A percentile compares a stretch with the other conserved stretches of the same genome.
phyloP scores from a whole-genome alignment of 2,797 vertebrate species.

The Paedocypris micromegethes region DNA sequence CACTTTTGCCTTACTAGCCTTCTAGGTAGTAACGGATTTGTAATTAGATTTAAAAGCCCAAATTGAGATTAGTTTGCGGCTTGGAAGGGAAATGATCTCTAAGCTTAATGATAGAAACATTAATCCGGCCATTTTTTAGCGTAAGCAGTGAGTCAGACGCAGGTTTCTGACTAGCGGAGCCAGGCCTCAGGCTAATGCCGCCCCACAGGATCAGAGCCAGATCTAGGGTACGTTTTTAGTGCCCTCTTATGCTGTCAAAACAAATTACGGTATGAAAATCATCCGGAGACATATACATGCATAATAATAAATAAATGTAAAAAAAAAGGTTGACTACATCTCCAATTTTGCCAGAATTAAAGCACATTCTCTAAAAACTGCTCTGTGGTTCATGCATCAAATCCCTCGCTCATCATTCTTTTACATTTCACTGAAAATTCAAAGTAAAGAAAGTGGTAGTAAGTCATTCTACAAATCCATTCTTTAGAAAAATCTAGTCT shows the following conservation, averaged over 20 bases:
- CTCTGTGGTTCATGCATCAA: background rate
- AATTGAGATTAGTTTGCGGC: background rate
- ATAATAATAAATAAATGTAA: background rate
- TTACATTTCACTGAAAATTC: constrained; percentile 7
- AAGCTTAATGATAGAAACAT: constrained; percentile 12
- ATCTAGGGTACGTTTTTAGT: constrained; percentile 12
- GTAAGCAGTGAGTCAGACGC: constrained; percentile 6
- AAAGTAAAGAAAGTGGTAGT: background rate
- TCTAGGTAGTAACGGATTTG: constrained; percentile 25
- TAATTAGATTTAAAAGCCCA: constrained; percentile 33
- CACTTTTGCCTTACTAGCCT: constrained; percentile 15
- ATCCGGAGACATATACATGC: constrained; percentile 6
- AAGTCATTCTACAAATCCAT: background rate
- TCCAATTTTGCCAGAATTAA: constrained; percentile 4
- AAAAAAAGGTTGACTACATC: background rate
- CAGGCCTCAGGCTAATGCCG: constrained; percentile 10
- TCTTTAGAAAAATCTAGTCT: too few relatives aligned
- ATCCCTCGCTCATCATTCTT: background rate
- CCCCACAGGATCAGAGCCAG: constrained; percentile 24
- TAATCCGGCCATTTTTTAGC: constrained; percentile 3
- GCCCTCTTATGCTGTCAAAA: constrained; percentile 15
- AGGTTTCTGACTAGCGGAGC: constrained; percentile 8
- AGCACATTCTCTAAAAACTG: constrained; percentile 6
- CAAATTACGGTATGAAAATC: constrained; percentile 27
- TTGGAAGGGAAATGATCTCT: constrained; percentile 19